Base-by-base conservation (phyloP, 2,888 invertebrate species). In the Cremastinae sp. region DNA sequence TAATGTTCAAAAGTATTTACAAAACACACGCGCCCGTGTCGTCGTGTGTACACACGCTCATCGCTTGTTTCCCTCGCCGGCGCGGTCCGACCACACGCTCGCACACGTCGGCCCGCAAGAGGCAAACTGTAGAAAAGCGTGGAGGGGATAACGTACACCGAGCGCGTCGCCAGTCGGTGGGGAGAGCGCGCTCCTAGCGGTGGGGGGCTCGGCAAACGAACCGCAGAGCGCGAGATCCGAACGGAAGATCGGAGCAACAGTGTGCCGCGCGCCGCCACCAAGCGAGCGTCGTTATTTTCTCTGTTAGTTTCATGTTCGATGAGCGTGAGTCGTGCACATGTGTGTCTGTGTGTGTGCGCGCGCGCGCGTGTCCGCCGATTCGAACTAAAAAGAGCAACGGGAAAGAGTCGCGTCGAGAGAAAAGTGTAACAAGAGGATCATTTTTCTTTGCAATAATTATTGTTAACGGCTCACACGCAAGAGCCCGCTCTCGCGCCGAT, bases 221-320 rank as follows among this genome's bases (percentile, higher is more conserved):
- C 59, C 56, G 73, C 72, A 70, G 77, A 75, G 75, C 58, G 79
- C 80, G 74, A 75, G 78, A 78, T 73, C 74, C 71, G 79, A 70
- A 76, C 69, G 83, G 84, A 80, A 82, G 80, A 82, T 80, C 84
- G 79, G 84, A 87, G 88, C 88, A 88, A 88, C 88, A 88, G 88
- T 88, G 87, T 88, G 86, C 84, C 87, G 87, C 86, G 87, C 86
- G 86, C 83, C 83, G 82, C 82, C 83, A 75, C 72, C 62, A 68
- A 81, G 84, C 61, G 80, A 83, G 77, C 70, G 78, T 86, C 79
- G 79, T 53, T 78, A 58, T 20, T 28, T 38, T 66, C 34, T 22
- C 45, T 12, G 10, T 51, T 20, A 4, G 49, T 34, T 14, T 43
- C 28, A 34, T 22, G 18, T 12, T 14, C 51, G 56, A 59, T 74